Evolutionary conservation across 2,113 vertebrate species (phyloP), one percentile per base, ranked within the genome.

Genomic region (Cairina moschata): DNA sequence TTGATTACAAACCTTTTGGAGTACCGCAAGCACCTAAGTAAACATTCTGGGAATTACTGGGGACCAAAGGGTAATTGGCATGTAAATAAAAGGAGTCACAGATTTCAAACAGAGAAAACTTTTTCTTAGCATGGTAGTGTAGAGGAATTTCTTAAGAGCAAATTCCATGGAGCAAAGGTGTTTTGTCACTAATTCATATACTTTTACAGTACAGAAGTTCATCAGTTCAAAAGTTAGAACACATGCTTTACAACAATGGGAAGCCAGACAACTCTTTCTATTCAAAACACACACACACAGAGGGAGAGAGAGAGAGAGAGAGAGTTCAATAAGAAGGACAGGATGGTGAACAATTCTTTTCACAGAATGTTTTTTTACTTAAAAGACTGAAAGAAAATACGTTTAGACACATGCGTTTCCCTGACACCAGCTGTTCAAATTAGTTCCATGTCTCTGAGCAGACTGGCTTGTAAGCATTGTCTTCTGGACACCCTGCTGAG

Each of bases 21-120:
- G 87, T 62, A 86, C 83, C 11, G 0, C 95, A 92, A 72, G 65
- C 93, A 93, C 81, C 86, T 95, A 96, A 96, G 52, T 65, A 93
- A 97, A 96, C 86, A 97, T 84, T 75, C 80, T 91, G 46, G 71
- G 72, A 93, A 94, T 90, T 93, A 69, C 88, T 88, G 22, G 26
- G 40, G 86, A 90, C 74, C 83, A 94, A 91, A 94, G 93, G 83
- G 77, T 89, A 91, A 69, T 32, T 90, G 56, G 3, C 46, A 60
- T 60, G 89, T 89, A 92, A 93, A 86, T 62, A 80, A 87, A 93
- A 93, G 17, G 36, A 93, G 46, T 52, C 46, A 73, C 44, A 95
- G n/a, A 26, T 56, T 87, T 86, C 56, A 66, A 67, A 82, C 1
- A 22, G 79, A 54, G 34, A 73, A 86, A 82, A 67, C 1, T 2